A percentile compares a stretch with the other conserved stretches of the same genome.
Evolutionary conservation across 2,888 invertebrate genomes (phyloP).

Genomic region (Lacanobia wlatinum): DNA sequence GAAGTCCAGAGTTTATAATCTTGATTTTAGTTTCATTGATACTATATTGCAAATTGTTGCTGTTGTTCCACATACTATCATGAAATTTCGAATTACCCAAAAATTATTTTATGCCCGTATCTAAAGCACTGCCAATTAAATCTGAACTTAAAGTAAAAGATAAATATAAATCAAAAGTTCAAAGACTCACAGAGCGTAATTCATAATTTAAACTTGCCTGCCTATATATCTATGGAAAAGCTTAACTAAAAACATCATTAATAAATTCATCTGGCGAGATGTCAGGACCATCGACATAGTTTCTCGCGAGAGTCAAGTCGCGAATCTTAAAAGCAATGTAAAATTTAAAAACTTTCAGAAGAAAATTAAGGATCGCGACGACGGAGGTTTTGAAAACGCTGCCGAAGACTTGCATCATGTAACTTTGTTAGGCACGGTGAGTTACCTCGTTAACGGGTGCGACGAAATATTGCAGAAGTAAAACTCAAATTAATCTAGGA

Average conservation of each 20-base stretch:
- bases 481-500: slow-evolving; percentile 83
- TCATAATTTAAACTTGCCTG: slow-evolving; percentile 44
- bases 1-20: slow-evolving; percentile 13
- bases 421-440: slow-evolving; percentile 85
- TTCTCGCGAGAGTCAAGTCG: slow-evolving; percentile 74
- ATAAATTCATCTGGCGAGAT: slow-evolving; percentile 62
- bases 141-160: slow-evolving; percentile 12
- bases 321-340: slow-evolving; percentile 82
- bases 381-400: slow-evolving; percentile 76
- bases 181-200: slow-evolving; percentile 25
- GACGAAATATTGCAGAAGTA: slow-evolving; percentile 81
- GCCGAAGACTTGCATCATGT: slow-evolving; percentile 79
- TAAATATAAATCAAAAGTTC: slow-evolving; percentile 24
- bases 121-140: slow-evolving; percentile 7
- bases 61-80: background rate
- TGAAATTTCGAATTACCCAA: background rate
- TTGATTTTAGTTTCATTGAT: slow-evolving; percentile 6
- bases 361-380: slow-evolving; percentile 83
- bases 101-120: background rate
- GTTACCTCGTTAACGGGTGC: slow-evolving; percentile 86
- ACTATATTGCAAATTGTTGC: background rate
- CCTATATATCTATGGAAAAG: slow-evolving; percentile 31
- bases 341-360: slow-evolving; percentile 87
- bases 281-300: slow-evolving; percentile 74
- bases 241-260: slow-evolving; percentile 57